Base-by-base conservation (phyloP, 2,797 vertebrate genomes). In the Ciconia nigra region DNA sequence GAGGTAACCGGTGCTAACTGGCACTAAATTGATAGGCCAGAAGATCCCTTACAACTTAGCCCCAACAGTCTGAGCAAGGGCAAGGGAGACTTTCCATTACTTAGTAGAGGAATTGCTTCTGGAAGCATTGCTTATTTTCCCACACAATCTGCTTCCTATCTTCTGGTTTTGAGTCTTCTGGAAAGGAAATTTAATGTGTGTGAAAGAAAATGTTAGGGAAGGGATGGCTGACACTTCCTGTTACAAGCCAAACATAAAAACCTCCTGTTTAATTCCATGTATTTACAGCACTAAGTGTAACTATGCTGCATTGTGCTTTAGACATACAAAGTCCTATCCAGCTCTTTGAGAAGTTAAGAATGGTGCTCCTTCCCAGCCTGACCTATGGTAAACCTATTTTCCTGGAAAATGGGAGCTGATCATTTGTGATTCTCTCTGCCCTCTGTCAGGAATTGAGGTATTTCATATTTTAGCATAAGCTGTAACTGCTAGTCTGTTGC, bases 111-210 rank as follows among this genome's bases (percentile, higher is more conserved):
- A 79, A 35, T 54, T 78, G 2, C 4, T 54, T 72, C 49, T 63
- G 7, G n/a, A 92, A 49, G 0, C 5, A 5, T 12, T 41, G 9
- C 6, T 78, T 47, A 8, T 57, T 89, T 74, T 57, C 12, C 10
- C 10, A 9, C 7, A 4, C 9, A 51, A 6, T 3, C 6, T 80
- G 3, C 24, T 57, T 72, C 10, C 4, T 54, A 1, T 19, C 4
- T 66, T 20, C n/a, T 49, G 35, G 4, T 7, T 83, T 81, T 61
- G 24, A 62, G 8, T 59, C 49, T 69, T 58, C 13, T 28, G 14
- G 14, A 58, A 89, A 44, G 7, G 11, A 7, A 54, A 35, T 57
- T 19, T 28, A 42, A 58, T 19, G 3, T 31, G 4, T 55, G 11
- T 41, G 58, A 71, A 79, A 70, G 4, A 28, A n/a, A 41, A 15